Evolutionary conservation across 2,888 invertebrate species (phyloP), one percentile per base, ranked within the genome.

Genomic region (Elmis aenea): DNA sequence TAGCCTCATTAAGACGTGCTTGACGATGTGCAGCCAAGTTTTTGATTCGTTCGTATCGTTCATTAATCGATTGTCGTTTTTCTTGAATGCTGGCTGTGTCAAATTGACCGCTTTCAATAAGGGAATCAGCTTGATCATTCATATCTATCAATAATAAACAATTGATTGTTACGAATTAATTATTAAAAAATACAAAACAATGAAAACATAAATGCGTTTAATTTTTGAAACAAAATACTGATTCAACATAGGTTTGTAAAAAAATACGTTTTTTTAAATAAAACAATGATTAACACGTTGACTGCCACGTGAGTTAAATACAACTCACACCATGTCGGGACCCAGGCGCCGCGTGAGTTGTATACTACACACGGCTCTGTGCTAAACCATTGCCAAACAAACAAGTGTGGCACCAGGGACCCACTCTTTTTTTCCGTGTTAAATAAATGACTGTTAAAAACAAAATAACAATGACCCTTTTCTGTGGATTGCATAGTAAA

Each of bases 61-160:
- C 92, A 71, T 96, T 97, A 68, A 99, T 97, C 54, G 90, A 88
- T 60, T 88, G 82, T 46, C 96, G 87, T 55, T 94, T 91, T 59
- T 94, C 91, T 55, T 89, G 89, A 62, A 99, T 97, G 58, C 89
- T 90, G 42, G 92, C 91, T 48, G 91, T 87, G 70, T 99, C 97
- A 72, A 97, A 97, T 71, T 97, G 96, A 1, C 95, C 96, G 61
- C 89, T 89, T 60, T 94, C 93, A 45, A 95, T 89, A 48, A 96
- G 73, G 26, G 92, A 91, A 72, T 97, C 95, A 26, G 97, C 99
- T 66, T 96, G 93, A 41, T 79, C 79, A 71, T 95, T 95, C 87
- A 96, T 90, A 64, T 91, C 89, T 74, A 60, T 44, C 49, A 72
- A 63, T 36, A 46, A 23, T 33, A 10, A 33, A 34, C 13, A 24